These are phyloP conservation scores for Cherax quadricarinatus DNA, from an alignment of 1,140 invertebrate species.

Conservation along the genomic window DNA sequence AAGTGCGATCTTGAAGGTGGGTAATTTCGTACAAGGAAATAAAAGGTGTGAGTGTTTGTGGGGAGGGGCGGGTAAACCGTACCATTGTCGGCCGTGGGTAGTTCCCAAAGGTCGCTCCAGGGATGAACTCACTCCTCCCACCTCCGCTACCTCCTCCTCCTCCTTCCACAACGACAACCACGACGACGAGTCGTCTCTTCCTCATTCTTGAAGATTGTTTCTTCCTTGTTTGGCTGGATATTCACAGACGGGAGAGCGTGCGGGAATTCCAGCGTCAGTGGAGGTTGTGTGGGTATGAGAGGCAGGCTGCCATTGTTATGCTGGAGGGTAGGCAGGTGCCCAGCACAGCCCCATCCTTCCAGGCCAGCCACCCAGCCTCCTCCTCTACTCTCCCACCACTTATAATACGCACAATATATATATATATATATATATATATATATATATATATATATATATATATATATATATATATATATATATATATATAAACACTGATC, in stretches of 20 bases:
- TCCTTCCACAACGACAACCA: background rate
- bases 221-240: conserved; percentile 60
- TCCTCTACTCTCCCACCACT: background rate
- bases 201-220: conserved; percentile 57
- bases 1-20: background rate
- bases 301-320: conserved; percentile 8
- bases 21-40: conserved; percentile 33
- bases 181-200: conserved; percentile 25
- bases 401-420: background rate
- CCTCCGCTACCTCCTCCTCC: conserved; percentile 7
- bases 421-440: background rate
- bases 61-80: background rate
- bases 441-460: conserved; percentile 13
- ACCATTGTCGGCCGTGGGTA: conserved; percentile 6
- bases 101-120: conserved; percentile 26
- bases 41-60: background rate
- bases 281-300: conserved; percentile 8
- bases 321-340: background rate
- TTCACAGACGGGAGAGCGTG: conserved; percentile 42
- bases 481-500: background rate
- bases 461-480: conserved; percentile 13
- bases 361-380: background rate
- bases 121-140: conserved; percentile 45
- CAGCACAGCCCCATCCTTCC: background rate
- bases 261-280: conserved; percentile 41